Base-by-base conservation (phyloP, 1,140 invertebrate species). In the Papilio machaon region DNA sequence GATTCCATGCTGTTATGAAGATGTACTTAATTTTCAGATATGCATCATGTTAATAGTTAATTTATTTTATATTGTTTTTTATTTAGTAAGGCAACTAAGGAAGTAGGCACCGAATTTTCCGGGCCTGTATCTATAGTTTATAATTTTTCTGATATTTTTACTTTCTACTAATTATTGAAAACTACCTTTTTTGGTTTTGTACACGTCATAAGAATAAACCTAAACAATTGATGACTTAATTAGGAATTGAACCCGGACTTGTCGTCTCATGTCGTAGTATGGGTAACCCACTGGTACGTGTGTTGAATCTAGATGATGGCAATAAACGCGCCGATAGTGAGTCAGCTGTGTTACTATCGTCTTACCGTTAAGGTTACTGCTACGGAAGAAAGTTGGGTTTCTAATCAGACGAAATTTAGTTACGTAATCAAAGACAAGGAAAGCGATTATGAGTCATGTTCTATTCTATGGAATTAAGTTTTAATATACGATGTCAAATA, bases 161-260 rank as follows among this genome's bases (percentile, higher is more conserved):
- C n/a, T n/a, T n/a, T n/a, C n/a, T n/a, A 38, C 38, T 38, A 38
- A 38, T 38, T 38, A 38, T 38, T 43, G 38, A 54, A 54, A 13
- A 15, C 11, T 15, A 13, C 9, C n/a, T 35, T 47, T 8, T 49
- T 13, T 46, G 5, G 6, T 43, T 5, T 4, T n/a, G 3, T 13
- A 73, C 13, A 19, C 15, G 23, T 73, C 23, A 73, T 73, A 43
- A 19, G 70, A n/a, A 43, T 73, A n/a, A 73, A 73, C 70, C 60
- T 15, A 74, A 74, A 38, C 38, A 47, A 47, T 8, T 4, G 38
- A 46, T 54, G 64, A 70, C 23, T 35, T 70, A 70, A 70, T 70
- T 70, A 76, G 23, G 47, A 30, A 52, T 76, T 4, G 74, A 76
- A 76, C 74, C 74, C 74, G 74, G 74, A 76, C 30, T 70, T 70